A percentile compares a stretch with the other conserved stretches of the same genome.
Conservation (phyloP, 2,888 invertebrate genomes). For the Crioceris asparagi region DNA sequence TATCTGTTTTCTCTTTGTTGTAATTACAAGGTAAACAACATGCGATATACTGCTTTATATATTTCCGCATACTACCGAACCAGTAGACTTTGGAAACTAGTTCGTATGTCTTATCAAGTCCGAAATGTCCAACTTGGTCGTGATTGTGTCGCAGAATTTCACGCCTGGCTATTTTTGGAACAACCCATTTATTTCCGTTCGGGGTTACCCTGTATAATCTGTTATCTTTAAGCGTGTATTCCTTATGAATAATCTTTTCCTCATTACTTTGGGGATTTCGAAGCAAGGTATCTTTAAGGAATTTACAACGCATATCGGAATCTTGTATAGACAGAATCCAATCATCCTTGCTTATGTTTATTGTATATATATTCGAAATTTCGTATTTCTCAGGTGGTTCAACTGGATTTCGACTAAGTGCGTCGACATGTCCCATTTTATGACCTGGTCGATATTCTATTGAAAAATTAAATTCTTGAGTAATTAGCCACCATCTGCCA, state of each 20-base stretch:
- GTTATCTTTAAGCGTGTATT: neutral
- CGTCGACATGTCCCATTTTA: slow-evolving; percentile 16
- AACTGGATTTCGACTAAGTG: slow-evolving; percentile 17
- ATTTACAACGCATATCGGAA: neutral
- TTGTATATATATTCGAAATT: neutral
- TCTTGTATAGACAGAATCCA: neutral
- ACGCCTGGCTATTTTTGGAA: slow-evolving; percentile 26
- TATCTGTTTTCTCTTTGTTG: slow-evolving; percentile 8
- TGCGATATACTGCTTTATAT: slow-evolving; percentile 6
- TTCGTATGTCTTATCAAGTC: slow-evolving; percentile 3
- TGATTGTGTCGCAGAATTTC: slow-evolving; percentile 6
- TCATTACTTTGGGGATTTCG: neutral
- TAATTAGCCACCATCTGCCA: slow-evolving; percentile 20
- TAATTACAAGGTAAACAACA: slow-evolving; percentile 8
- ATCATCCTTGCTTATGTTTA: neutral
- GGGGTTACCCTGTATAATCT: neutral
- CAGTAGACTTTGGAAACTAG: slow-evolving; percentile 7
- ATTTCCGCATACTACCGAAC: slow-evolving; percentile 13
- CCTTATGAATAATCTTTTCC: neutral
- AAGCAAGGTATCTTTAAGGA: neutral
- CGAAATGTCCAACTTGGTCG: slow-evolving; percentile 4
- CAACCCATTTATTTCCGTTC: slow-evolving; percentile 20
- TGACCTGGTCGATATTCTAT: slow-evolving; percentile 13
- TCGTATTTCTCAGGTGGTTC: too few relatives aligned
- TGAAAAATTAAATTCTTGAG: slow-evolving; percentile 13